Base-by-base conservation (phyloP, 2,888 invertebrate species). In the Phalera bucephala region DNA sequence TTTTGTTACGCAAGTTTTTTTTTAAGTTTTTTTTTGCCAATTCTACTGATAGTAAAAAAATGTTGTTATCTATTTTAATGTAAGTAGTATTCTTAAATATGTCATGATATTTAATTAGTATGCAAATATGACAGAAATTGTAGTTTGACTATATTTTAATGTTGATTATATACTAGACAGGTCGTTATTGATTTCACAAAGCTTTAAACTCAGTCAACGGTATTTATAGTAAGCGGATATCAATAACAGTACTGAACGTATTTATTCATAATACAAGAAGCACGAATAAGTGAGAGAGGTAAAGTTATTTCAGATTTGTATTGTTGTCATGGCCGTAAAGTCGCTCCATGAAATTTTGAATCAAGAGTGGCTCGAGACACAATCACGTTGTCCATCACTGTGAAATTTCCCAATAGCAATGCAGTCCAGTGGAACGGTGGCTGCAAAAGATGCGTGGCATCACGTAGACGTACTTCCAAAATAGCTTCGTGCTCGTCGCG, bases 321-420 rank as follows among this genome's bases (percentile, higher is more conserved):
- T 48, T 39, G 60, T 52, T 51, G 50, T 54, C 53, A 64, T 58
- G 47, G 53, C 57, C 51, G 34, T 52, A 58, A 64, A 71, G 67
- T 62, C 61, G 68, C 67, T 77, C 60, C 67, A 72, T 63, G 58
- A 75, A 75, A 67, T 72, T 72, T 49, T 52, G 57, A 68, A 72
- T 66, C 60, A 45, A n/a, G 64, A 67, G 56, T 72, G 68, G 76
- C 73, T 74, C 71, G 75, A 72, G 74, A 66, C 76, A 67, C 72
- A 72, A 78, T 81, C 80, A 81, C 80, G 82, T 80, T 80, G 79
- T 75, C 67, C 61, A 75, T 75, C 72, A 72, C 62, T 82, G 81
- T 80, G 76, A 80, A 80, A 80, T 79, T 62, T 68, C 60, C 68
- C 71, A 77, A 77, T 73, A 71, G 69, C 64, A 70, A 68, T 65